phyloP scores from a whole-genome alignment of 2,797 vertebrate species.

The Chelon labrosus region DNA sequence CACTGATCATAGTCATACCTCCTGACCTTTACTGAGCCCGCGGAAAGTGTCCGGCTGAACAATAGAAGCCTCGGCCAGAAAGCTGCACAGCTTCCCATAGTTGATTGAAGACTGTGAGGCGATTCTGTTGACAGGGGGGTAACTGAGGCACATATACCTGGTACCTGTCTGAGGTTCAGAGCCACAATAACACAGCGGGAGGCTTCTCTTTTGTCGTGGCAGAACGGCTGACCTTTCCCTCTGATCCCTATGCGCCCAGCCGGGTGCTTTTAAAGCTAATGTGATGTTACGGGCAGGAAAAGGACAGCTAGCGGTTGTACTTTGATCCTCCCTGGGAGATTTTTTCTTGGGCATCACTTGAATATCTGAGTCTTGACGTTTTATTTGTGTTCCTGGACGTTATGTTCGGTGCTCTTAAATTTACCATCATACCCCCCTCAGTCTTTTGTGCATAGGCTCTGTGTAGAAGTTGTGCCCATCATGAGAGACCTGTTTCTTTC shows the following conservation, averaged over 20 bases:
- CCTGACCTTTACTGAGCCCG: slow-evolving; percentile 58
- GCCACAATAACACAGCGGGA: slow-evolving; percentile 41
- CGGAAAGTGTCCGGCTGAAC: slow-evolving; percentile 8
- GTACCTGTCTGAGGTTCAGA: slow-evolving; percentile 23
- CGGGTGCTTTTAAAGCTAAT: slow-evolving; percentile 54
- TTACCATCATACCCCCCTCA: slow-evolving; percentile 2
- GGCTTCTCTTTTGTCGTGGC: slow-evolving; percentile 42
- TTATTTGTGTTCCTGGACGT: slow-evolving; percentile 12
- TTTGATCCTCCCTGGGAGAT: slow-evolving; percentile 30
- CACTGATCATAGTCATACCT: slow-evolving; percentile 9
- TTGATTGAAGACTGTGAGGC: slow-evolving; percentile 41
- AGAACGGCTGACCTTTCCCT: slow-evolving; percentile 66
- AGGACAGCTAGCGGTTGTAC: slow-evolving; percentile 42
- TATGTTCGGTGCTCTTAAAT: slow-evolving; percentile 21
- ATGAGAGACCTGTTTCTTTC: background rate
- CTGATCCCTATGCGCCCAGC: slow-evolving; percentile 33
- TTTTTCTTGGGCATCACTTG: slow-evolving; percentile 13
- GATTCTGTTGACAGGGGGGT: slow-evolving; percentile 15
- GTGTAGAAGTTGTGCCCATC: slow-evolving; percentile 1
- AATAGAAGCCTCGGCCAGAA: background rate
- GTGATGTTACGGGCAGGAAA: slow-evolving; percentile 41
- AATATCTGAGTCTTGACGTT: background rate
- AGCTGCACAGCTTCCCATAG: slow-evolving; percentile 16
- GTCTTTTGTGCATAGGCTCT: slow-evolving; percentile 10
- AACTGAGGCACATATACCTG: slow-evolving; percentile 6